Evolutionary conservation across 2,888 invertebrate genomes (phyloP).

Genomic region (Trachelus tabidus): DNA sequence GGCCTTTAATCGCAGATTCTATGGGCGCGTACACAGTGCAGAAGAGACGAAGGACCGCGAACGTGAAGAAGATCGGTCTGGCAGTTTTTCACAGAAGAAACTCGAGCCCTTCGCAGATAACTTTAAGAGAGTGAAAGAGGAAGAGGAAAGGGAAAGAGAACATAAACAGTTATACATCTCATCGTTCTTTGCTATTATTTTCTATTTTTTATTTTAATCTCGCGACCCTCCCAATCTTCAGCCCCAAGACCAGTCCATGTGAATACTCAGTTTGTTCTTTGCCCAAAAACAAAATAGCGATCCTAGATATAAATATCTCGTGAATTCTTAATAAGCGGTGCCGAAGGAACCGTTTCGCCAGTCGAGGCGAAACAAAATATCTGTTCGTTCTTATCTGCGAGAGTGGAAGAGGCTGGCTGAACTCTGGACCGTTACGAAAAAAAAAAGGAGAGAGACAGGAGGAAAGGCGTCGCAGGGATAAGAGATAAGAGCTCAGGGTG

Average conservation of each 20-base stretch:
- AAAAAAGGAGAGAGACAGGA: conserved; percentile 7
- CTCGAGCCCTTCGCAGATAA: neutral
- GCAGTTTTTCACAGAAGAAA: neutral
- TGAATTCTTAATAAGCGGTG: neutral
- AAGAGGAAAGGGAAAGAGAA: too few relatives aligned
- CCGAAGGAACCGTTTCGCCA: conserved; percentile 16
- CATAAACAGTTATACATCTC: too few relatives aligned
- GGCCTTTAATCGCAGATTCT: neutral
- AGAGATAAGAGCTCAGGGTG: conserved; percentile 27
- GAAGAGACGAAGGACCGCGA: neutral
- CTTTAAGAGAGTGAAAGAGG: neutral
- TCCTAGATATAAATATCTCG: neutral
- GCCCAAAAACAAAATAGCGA: neutral
- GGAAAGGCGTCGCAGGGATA: conserved; percentile 15
- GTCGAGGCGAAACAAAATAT: conserved; percentile 26
- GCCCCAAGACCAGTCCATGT: neutral
- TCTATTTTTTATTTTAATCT: neutral
- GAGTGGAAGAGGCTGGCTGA: conserved; percentile 21
- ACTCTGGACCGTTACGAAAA: neutral
- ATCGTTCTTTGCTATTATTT: neutral
- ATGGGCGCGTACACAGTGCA: neutral
- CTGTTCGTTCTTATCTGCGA: conserved; percentile 19
- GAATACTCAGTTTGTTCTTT: neutral
- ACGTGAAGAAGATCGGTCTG: neutral
- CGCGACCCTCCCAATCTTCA: neutral